Percentiles rank a stretch among this genome's conserved stretches.
phyloP scores from a whole-genome alignment of 2,113 vertebrate species.

The Nothocercus nigrocapillus region DNA sequence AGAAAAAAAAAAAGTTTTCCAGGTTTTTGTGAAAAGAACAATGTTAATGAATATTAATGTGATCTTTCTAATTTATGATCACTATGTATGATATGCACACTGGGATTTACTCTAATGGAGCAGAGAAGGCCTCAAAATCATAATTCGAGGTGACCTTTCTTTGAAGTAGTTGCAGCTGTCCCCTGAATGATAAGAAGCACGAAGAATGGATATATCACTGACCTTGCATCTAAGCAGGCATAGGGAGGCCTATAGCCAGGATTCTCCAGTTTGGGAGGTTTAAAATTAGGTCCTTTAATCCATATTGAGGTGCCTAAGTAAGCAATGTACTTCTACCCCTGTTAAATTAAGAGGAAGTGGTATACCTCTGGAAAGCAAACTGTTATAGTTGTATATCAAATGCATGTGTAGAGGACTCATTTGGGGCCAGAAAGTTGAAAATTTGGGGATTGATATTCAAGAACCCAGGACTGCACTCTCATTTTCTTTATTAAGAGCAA shows the following conservation, averaged over 20 bases:
- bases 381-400: neutral
- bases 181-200: neutral
- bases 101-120: neutral
- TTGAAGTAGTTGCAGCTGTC: constrained; percentile 25
- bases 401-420: neutral
- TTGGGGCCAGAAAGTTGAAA: neutral
- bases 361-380: neutral
- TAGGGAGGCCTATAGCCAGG: neutral
- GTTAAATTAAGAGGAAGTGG: neutral
- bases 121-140: neutral
- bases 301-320: neutral
- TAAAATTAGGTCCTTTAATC: constrained; percentile 9
- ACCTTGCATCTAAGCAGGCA: neutral
- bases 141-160: neutral
- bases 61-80: neutral
- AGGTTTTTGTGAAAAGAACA: neutral
- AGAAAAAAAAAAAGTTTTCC: neutral
- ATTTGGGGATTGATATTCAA: neutral
- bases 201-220: neutral
- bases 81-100: neutral
- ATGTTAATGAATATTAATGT: neutral
- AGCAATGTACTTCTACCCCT: neutral
- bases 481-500: neutral
- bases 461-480: neutral
- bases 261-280: neutral